These are phyloP conservation scores for Mesorhabditis sp. DNA, from an alignment of 2,888 invertebrate genomes.

Conservation along the genomic window DNA sequence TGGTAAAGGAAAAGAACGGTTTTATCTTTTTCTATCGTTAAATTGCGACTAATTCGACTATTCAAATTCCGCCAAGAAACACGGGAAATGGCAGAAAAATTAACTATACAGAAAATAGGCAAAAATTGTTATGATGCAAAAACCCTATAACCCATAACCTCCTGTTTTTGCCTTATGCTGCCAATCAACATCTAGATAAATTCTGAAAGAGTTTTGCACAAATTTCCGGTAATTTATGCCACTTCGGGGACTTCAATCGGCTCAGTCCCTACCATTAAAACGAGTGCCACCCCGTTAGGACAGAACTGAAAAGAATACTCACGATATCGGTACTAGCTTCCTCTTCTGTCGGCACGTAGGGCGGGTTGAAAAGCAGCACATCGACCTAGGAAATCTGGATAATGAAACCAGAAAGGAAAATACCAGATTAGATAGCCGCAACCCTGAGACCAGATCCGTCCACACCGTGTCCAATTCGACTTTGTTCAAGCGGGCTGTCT, in stretches of 20 bases:
- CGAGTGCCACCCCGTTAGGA: no score
- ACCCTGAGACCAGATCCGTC: constrained; percentile 42
- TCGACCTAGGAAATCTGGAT: constrained; percentile 65
- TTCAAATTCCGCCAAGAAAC: no score
- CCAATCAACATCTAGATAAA: background rate
- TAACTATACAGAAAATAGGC: background rate
- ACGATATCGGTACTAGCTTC: constrained; percentile 26
- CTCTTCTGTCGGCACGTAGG: constrained; percentile 77
- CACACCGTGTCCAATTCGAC: constrained; percentile 62
- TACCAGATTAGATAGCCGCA: constrained; percentile 19
- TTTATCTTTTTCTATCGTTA: no score
- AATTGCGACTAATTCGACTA: no score
- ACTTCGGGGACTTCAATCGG: background rate
- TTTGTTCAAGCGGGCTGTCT: constrained; percentile 72
- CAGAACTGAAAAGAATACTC: background rate
- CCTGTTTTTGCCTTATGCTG: no score
- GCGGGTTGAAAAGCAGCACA: constrained; percentile 90
- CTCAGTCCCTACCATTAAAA: background rate
- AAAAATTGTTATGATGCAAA: background rate
- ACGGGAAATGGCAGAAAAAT: no score
- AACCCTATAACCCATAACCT: background rate
- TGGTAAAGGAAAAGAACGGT: no score
- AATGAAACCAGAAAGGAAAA: background rate
- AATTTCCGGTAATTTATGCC: background rate
- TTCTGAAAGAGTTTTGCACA: background rate